phyloP scores from a whole-genome alignment of 1,140 invertebrate genomes.

The Palaemon carinicauda region DNA sequence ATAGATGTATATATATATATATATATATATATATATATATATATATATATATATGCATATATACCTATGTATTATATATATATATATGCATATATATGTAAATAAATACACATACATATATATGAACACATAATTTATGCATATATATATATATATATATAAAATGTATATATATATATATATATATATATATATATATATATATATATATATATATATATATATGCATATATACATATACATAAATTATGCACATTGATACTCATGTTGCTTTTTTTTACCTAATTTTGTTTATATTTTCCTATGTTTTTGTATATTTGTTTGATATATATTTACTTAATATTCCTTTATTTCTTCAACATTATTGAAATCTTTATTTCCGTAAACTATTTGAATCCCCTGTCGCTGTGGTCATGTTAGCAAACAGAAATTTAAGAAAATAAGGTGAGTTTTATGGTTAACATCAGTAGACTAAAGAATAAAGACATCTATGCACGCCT shows the following conservation, averaged over 20 bases:
- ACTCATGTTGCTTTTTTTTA: no score
- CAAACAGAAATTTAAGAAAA: no score
- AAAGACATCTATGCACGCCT: no score
- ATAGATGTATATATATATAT: background rate
- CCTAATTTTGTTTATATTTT: no score
- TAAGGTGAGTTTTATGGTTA: no score
- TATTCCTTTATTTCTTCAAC: no score
- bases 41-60: background rate
- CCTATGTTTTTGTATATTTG: no score
- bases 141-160: background rate
- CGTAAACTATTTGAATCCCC: no score
- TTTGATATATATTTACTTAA: no score
- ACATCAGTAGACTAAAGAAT: no score
- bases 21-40: constrained; percentile 1
- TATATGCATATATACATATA: background rate
- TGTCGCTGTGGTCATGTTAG: no score
- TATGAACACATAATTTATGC: background rate
- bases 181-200: background rate
- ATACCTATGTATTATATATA: background rate
- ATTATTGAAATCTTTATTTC: no score
- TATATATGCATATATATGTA: background rate
- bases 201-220: background rate
- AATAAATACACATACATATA: background rate
- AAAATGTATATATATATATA: background rate
- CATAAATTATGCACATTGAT: constrained; percentile 37